Percentiles rank a stretch among this genome's conserved stretches.
phyloP scores from a whole-genome alignment of 2,888 invertebrate genomes.

The Thecophora atra region DNA sequence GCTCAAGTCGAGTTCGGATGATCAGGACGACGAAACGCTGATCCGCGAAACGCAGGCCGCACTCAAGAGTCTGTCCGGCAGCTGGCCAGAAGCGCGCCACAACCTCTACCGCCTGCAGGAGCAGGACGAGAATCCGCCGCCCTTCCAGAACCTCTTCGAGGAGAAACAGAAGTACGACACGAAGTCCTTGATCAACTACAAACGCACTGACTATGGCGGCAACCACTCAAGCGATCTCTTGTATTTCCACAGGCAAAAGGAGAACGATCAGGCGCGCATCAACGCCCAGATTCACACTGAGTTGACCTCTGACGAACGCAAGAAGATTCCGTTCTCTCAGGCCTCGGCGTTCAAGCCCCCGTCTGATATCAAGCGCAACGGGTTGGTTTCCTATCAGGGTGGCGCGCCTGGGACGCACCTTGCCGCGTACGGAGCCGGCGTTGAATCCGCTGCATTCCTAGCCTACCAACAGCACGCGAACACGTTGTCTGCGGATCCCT shows the following conservation, averaged over 20 bases:
- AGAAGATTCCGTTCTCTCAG: slow-evolving; percentile 71
- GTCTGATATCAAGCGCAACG: slow-evolving; percentile 71
- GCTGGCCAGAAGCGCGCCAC: slow-evolving; percentile 79
- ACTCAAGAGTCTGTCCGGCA: slow-evolving; percentile 85
- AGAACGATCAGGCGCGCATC: slow-evolving; percentile 64
- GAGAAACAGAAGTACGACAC: slow-evolving; percentile 73
- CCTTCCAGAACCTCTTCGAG: slow-evolving; percentile 85
- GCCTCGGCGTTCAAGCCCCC: slow-evolving; percentile 85
- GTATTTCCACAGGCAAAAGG: slow-evolving; percentile 66
- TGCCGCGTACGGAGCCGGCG: slow-evolving; percentile 35
- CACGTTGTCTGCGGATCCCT: slow-evolving; percentile 34
- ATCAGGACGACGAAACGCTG: slow-evolving; percentile 82
- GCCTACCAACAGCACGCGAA: slow-evolving; percentile 50
- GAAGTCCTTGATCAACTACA: slow-evolving; percentile 37
- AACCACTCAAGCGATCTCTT: slow-evolving; percentile 64
- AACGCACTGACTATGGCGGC: slow-evolving; percentile 24
- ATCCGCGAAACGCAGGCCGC: slow-evolving; percentile 90
- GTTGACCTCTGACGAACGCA: slow-evolving; percentile 42
- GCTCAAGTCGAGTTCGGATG: slow-evolving; percentile 53
- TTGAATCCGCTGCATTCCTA: slow-evolving; percentile 49
- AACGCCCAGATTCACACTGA: slow-evolving; percentile 55
- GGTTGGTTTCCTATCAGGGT: slow-evolving; percentile 52
- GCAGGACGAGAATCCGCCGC: slow-evolving; percentile 80
- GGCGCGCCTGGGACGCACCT: slow-evolving; percentile 43
- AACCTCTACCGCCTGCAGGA: slow-evolving; percentile 73